These are phyloP conservation scores for Luperina nickerlii DNA, from an alignment of 2,888 invertebrate genomes.

Conservation along the genomic window DNA sequence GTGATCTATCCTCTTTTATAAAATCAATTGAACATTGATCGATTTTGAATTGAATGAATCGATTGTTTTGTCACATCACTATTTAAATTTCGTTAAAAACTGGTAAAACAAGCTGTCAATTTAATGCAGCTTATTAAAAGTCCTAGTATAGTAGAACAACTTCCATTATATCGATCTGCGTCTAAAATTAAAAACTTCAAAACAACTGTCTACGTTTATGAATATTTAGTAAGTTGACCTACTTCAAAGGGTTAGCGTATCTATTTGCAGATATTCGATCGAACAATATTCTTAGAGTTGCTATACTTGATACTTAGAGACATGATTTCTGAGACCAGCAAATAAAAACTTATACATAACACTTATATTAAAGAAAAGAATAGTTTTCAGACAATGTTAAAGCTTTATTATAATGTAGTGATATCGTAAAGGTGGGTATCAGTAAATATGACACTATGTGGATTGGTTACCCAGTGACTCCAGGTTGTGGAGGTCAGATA, in stretches of 20 bases:
- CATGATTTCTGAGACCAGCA: conserved; percentile 9
- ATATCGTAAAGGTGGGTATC: conserved; percentile 59
- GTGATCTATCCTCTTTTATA: no score
- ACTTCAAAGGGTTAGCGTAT: conserved; percentile 3
- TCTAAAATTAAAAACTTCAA: conserved; percentile 7
- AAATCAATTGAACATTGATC: no score
- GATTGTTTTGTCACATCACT: no score
- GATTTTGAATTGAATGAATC: no score
- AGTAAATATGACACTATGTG: conserved; percentile 9
- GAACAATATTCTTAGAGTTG: conserved; percentile 1
- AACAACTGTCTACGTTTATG: background rate
- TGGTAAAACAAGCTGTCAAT: no score
- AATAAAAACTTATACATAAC: conserved; percentile 31
- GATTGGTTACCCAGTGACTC: conserved; percentile 11
- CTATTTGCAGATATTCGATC: conserved; percentile 30
- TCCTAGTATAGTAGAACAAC: background rate
- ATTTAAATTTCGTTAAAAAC: no score
- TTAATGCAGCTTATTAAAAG: no score
- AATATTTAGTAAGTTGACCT: conserved; percentile 22
- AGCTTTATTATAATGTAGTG: conserved; percentile 58
- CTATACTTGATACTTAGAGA: background rate
- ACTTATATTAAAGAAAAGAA: conserved; percentile 25
- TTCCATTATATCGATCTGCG: background rate
- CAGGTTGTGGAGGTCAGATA: background rate
- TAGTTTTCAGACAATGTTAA: conserved; percentile 52